phyloP scores from a whole-genome alignment of 2,888 invertebrate species.

The Acanthosoma haemorrhoidale region DNA sequence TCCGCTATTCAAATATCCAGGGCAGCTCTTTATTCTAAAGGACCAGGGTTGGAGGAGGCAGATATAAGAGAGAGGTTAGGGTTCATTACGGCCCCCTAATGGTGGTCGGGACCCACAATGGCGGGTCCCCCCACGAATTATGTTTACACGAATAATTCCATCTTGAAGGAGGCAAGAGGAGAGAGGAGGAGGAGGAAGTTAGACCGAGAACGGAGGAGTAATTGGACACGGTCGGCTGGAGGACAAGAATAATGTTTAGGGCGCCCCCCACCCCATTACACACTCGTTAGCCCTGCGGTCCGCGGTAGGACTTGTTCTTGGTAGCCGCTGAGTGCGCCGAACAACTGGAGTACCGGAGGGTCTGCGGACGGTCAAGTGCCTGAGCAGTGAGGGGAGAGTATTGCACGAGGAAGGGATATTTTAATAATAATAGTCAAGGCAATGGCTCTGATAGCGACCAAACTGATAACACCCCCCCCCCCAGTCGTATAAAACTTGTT shows the following conservation, averaged over 20 bases:
- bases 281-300: constrained; percentile 26
- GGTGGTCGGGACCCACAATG: background rate
- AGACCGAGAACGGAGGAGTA: constrained; percentile 32
- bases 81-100: constrained; percentile 23
- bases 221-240: constrained; percentile 41
- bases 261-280: constrained; percentile 31
- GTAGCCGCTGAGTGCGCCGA: background rate
- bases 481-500: too few species aligned
- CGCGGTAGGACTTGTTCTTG: background rate
- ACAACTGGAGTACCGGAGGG: background rate
- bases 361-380: background rate
- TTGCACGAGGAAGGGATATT: background rate
- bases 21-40: constrained; percentile 4
- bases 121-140: constrained; percentile 34
- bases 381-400: background rate
- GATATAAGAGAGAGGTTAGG: constrained; percentile 12
- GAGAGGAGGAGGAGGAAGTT: constrained; percentile 29
- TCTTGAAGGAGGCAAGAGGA: constrained; percentile 33
- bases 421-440: background rate
- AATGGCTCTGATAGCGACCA: too few species aligned
- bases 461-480: too few species aligned
- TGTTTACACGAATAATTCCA: constrained; percentile 41
- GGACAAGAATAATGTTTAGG: constrained; percentile 41
- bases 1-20: background rate
- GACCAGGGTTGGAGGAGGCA: background rate